Percentiles rank a stretch among this genome's conserved stretches.
These are phyloP conservation scores for Oceanodroma leucorhoa DNA, from an alignment of 2,797 vertebrate species.

Conservation along the genomic window DNA sequence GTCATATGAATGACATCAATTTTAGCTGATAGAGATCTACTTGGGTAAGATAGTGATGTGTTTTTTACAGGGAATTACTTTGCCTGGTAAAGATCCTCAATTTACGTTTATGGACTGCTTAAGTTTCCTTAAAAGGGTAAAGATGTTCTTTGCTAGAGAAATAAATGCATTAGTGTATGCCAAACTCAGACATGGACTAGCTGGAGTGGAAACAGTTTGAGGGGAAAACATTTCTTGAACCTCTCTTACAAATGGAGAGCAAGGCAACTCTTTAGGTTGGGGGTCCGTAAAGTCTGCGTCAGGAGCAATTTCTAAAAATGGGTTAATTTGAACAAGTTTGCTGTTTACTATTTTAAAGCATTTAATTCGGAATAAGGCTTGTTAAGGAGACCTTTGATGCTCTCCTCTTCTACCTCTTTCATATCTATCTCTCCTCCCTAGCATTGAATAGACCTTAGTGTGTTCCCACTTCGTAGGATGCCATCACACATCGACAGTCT, in stretches of 20 bases:
- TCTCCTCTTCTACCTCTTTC: background rate
- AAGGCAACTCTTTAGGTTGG: background rate
- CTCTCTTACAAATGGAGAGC: background rate
- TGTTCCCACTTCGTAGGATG: background rate
- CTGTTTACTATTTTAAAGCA: background rate
- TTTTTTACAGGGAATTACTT: background rate
- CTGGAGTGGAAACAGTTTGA: background rate
- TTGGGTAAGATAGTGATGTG: background rate
- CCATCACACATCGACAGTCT: background rate
- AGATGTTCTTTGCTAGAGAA: background rate
- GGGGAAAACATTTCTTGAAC: background rate
- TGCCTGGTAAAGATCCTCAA: background rate
- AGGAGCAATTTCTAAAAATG: background rate
- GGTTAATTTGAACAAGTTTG: background rate
- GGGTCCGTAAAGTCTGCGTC: background rate
- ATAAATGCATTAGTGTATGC: background rate
- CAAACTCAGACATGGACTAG: background rate
- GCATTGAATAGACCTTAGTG: background rate
- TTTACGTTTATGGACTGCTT: background rate
- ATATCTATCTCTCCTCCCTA: background rate
- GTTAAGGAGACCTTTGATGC: background rate
- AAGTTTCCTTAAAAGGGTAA: background rate
- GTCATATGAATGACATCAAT: background rate
- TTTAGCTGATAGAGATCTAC: background rate
- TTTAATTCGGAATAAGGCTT: background rate